These are phyloP conservation scores for Mus minutoides DNA, from an alignment of 2,797 vertebrate species.

Conservation along the genomic window DNA sequence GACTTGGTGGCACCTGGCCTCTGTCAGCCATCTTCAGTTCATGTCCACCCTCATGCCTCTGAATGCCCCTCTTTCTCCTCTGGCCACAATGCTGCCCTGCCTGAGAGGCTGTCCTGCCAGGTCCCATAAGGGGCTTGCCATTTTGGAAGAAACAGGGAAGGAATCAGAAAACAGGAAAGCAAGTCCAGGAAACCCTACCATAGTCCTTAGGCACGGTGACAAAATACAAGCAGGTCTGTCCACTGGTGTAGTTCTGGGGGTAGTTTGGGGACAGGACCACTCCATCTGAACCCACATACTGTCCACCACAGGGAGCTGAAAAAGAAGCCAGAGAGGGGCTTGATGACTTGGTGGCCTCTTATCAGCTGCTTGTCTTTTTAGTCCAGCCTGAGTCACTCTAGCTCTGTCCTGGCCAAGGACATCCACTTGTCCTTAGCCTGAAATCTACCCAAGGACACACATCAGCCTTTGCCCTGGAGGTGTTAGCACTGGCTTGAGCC, in stretches of 20 bases:
- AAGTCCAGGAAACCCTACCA: slow-evolving; percentile 85
- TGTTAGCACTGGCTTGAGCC: not conserved
- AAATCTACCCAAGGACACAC: not conserved
- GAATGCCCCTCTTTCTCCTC: not conserved
- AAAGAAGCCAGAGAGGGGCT: slow-evolving; percentile 62
- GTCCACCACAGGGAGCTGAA: slow-evolving; percentile 97
- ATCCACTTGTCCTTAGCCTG: not conserved
- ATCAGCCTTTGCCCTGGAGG: not conserved
- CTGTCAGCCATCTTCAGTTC: not conserved
- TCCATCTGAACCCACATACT: slow-evolving; percentile 95
- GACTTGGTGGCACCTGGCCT: not conserved
- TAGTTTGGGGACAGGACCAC: slow-evolving; percentile 97
- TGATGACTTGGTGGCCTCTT: not conserved
- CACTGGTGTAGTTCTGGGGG: slow-evolving; percentile 96
- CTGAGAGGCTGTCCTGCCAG: not conserved
- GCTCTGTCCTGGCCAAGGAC: not conserved
- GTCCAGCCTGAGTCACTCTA: not conserved
- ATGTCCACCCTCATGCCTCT: not conserved
- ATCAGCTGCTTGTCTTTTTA: not conserved
- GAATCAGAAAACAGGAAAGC: not conserved
- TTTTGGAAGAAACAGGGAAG: not conserved
- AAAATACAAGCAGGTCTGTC: slow-evolving; percentile 95
- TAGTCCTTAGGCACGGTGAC: slow-evolving; percentile 97
- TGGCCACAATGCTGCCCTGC: not conserved
- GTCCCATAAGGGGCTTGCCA: not conserved